Conservation (phyloP, 2,797 vertebrate genomes). For the Argyrosomus regius region DNA sequence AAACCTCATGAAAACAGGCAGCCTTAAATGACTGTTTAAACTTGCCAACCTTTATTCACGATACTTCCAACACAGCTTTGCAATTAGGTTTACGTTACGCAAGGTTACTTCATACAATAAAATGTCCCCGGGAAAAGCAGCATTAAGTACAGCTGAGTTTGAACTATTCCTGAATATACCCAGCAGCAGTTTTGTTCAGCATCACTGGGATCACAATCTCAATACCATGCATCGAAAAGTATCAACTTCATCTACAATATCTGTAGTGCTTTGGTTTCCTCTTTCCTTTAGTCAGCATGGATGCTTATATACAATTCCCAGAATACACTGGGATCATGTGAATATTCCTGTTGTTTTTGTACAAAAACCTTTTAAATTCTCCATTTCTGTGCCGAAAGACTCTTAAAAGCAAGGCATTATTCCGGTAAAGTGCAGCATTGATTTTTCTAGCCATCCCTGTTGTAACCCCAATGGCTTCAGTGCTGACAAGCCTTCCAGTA, state of each 20-base stretch:
- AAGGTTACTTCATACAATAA: conserved; percentile 8
- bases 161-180: conserved; percentile 15
- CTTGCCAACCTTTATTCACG: conserved; percentile 15
- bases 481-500: conserved; percentile 59
- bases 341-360: conserved; percentile 59
- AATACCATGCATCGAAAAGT: conserved; percentile 39
- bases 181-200: conserved; percentile 17
- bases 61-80: conserved; percentile 5
- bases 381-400: conserved; percentile 42
- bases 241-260: conserved; percentile 42
- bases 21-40: conserved; percentile 23
- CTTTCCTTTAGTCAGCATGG: conserved; percentile 70
- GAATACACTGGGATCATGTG: conserved; percentile 56
- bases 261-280: conserved; percentile 43
- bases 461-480: conserved; percentile 42
- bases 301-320: conserved; percentile 44
- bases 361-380: conserved; percentile 65
- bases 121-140: background rate
- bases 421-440: conserved; percentile 71
- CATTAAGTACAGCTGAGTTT: background rate
- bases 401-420: conserved; percentile 60
- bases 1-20: conserved; percentile 22
- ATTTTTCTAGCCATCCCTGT: conserved; percentile 61
- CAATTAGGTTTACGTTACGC: conserved; percentile 19
- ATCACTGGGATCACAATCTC: conserved; percentile 19